A percentile compares a stretch with the other conserved stretches of the same genome.
phyloP scores from a whole-genome alignment of 2,888 invertebrate genomes.

The Lordiphosa fenestrarum region DNA sequence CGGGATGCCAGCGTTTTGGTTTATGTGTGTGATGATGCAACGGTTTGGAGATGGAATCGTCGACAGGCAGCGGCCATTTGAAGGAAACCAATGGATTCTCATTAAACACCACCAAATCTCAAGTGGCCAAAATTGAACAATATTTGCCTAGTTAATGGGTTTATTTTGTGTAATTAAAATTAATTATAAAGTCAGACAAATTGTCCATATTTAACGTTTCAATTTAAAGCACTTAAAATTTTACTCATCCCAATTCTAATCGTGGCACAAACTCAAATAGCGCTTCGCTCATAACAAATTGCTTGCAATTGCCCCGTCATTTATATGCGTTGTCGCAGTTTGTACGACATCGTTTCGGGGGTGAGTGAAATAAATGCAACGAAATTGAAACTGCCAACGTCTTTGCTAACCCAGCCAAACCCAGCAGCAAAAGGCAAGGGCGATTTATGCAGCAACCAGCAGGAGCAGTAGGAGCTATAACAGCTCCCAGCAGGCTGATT shows the following conservation, averaged over 20 bases:
- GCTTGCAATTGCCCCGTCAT: conserved; percentile 49
- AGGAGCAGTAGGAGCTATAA: conserved; percentile 29
- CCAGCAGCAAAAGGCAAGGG: conserved; percentile 11
- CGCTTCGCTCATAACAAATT: conserved; percentile 42
- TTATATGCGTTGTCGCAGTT: conserved; percentile 62
- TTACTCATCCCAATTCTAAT: conserved; percentile 46
- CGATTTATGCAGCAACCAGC: conserved; percentile 17
- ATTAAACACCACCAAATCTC: conserved; percentile 57
- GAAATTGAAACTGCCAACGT: conserved; percentile 61
- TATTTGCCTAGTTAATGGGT: conserved; percentile 54
- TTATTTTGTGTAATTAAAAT: conserved; percentile 11
- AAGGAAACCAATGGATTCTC: neutral
- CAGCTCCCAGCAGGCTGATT: conserved; percentile 53
- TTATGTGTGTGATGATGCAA: conserved; percentile 97
- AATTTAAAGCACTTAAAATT: conserved; percentile 6
- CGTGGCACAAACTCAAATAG: conserved; percentile 30
- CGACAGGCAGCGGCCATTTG: conserved; percentile 45
- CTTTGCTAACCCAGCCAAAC: conserved; percentile 11
- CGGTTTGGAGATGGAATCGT: conserved; percentile 97
- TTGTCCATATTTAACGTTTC: no score
- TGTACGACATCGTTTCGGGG: conserved; percentile 12
- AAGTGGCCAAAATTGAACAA: conserved; percentile 59
- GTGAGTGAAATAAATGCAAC: conserved; percentile 44
- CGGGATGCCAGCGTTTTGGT: conserved; percentile 92
- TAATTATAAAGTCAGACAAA: neutral